These are phyloP conservation scores for Albula glossodonta DNA, from an alignment of 2,113 vertebrate genomes.

Conservation along the genomic window DNA sequence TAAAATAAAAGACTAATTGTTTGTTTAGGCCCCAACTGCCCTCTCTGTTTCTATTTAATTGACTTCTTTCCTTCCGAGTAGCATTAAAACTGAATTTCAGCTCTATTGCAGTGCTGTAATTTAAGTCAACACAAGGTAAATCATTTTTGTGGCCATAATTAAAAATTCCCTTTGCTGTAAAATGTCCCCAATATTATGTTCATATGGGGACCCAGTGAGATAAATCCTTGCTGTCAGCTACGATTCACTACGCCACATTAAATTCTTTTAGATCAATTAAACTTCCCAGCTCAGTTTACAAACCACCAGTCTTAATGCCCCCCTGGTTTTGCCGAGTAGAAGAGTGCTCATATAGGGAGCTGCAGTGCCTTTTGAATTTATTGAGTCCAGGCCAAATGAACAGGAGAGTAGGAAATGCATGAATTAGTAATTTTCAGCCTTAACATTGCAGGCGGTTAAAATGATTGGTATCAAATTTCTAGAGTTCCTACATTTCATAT, in stretches of 20 bases:
- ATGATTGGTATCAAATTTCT: constrained; percentile 20
- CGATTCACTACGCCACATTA: constrained; percentile 79
- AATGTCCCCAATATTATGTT: constrained; percentile 74
- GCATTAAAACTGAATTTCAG: constrained; percentile 52
- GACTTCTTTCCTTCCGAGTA: constrained; percentile 28
- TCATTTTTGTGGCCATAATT: constrained; percentile 76
- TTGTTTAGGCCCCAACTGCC: constrained; percentile 2
- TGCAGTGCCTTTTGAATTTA: constrained; percentile 55
- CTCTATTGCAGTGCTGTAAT: constrained; percentile 55
- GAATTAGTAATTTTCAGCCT: constrained; percentile 53
- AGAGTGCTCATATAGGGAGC: constrained; percentile 55
- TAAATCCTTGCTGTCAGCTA: constrained; percentile 75
- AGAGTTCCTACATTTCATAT: neutral
- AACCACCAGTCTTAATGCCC: constrained; percentile 67
- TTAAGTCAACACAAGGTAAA: constrained; percentile 71
- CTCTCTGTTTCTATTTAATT: constrained; percentile 12
- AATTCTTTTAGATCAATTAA: constrained; percentile 80
- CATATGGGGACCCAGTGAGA: constrained; percentile 60
- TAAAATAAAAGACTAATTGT: neutral
- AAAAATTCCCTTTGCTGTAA: constrained; percentile 67
- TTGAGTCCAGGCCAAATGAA: constrained; percentile 55
- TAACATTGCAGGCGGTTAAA: constrained; percentile 20
- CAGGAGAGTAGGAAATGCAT: constrained; percentile 45
- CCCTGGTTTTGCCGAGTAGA: constrained; percentile 44
- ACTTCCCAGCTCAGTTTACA: constrained; percentile 78